These are phyloP conservation scores for Sarcoramphus papa DNA, from an alignment of 2,797 vertebrate genomes.

Conservation along the genomic window DNA sequence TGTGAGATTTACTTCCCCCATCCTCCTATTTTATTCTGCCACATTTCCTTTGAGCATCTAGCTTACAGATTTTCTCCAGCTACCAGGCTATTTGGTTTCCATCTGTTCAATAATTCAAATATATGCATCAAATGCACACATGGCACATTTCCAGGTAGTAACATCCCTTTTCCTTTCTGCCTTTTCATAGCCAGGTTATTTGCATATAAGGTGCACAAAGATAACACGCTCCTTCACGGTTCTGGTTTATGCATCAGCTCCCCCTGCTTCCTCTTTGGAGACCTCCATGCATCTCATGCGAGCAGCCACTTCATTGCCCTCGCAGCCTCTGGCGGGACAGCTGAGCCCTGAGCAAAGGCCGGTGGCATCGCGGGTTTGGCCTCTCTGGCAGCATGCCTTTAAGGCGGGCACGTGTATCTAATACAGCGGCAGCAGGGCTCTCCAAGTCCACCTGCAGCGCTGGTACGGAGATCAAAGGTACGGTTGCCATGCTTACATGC, in stretches of 20 bases:
- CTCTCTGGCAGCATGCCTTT: neutral
- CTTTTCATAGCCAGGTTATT: neutral
- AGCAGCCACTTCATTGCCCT: neutral
- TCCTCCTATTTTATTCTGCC: neutral
- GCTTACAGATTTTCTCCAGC: neutral
- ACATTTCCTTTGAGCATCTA: neutral
- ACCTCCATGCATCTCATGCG: rapidly evolving
- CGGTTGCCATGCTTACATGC: neutral
- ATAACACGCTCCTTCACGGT: neutral
- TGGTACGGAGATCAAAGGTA: neutral
- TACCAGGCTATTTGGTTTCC: neutral
- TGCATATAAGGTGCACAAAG: neutral
- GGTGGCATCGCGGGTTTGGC: neutral
- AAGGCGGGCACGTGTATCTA: neutral
- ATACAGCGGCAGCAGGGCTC: neutral
- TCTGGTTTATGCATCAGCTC: neutral
- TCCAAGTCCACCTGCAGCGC: rapidly evolving
- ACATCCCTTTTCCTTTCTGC: neutral
- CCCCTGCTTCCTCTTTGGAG: neutral
- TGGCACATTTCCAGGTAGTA: neutral
- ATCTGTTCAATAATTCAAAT: constrained; percentile 1
- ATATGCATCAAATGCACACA: neutral
- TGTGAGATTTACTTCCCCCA: neutral
- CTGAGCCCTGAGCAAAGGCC: neutral
- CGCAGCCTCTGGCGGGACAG: neutral